Evolutionary conservation across 2,888 invertebrate species (phyloP), one percentile per base, ranked within the genome.

Genomic region (Meteorus cinctellus): DNA sequence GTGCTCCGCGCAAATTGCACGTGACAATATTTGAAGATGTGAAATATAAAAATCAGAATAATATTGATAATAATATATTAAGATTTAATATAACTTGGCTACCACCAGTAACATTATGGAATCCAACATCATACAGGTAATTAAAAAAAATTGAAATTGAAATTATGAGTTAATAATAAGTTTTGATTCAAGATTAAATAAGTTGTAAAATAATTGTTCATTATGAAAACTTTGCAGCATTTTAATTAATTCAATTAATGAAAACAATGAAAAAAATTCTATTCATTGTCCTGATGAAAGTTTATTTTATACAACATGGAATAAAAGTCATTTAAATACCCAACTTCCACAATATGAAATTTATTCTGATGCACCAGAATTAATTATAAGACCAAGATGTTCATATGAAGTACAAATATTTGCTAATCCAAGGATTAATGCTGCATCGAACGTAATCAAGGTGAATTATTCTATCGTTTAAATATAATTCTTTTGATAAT

Each of bases 71-170:
- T 36, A 81, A 81, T 55, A 79, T 78, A 12, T 74, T 86, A 5
- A 84, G 81, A 78, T 72, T 86, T 2, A 84, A 88, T 69, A 77
- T 88, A 67, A 84, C 87, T 5, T 88, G 88, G 88, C 62, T 79
- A 10, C 82, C 85, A 41, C 83, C 86, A 4, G 69, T 76, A 1
- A 76, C 36, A 14, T 55, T 51, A 2, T 80, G 74, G 59, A 78
- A 74, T 68, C 86, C 85, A 34, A 81, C 81, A 24, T 87, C 84
- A 2, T 88, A 88, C 72, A 88, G 87, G 88, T 87, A 74, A 67
- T 34, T 2, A 1, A 31, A 19, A 70, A 14, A 41, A 16, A 24
- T 1, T 1, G 24, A 24, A 1, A 27, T 5, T 36, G 12, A 45
- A 67, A 34, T 34, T 34, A 34, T 34, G 8, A 1, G 5, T 4